Conservation (phyloP, 2,113 vertebrate genomes). For the Argyrosomus japonicus region DNA sequence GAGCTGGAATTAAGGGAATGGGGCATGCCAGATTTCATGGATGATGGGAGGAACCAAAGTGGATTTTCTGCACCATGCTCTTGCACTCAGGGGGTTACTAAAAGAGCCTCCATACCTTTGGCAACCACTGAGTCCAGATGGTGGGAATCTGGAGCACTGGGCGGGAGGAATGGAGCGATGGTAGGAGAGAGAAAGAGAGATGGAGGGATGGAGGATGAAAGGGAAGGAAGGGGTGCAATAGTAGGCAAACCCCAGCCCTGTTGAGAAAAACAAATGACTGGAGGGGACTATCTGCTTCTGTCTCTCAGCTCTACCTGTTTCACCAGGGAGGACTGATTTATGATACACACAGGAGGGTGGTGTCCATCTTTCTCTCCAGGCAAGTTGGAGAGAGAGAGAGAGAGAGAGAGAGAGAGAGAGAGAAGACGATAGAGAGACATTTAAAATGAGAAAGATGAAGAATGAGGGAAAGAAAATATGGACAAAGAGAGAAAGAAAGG, state of each 20-base stretch:
- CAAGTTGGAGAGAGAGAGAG: background rate
- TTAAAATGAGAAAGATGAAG: slow-evolving; percentile 35
- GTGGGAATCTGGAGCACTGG: slow-evolving; percentile 79
- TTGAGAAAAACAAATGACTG: slow-evolving; percentile 73
- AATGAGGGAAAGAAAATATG: slow-evolving; percentile 20
- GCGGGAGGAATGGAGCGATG: slow-evolving; percentile 52
- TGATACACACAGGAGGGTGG: slow-evolving; percentile 9
- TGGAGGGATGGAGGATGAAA: slow-evolving; percentile 64
- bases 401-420: background rate
- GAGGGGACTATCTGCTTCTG: slow-evolving; percentile 53
- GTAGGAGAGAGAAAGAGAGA: slow-evolving; percentile 18
- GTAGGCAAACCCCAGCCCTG: slow-evolving; percentile 51
- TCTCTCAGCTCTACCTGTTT: slow-evolving; percentile 51
- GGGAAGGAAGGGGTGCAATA: slow-evolving; percentile 57
- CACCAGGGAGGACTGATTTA: slow-evolving; percentile 59
- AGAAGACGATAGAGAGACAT: background rate
- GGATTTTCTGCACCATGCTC: slow-evolving; percentile 76
- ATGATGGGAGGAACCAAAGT: slow-evolving; percentile 73
- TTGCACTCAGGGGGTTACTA: slow-evolving; percentile 66
- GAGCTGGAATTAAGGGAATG: slow-evolving; percentile 45
- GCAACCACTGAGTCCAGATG: slow-evolving; percentile 81
- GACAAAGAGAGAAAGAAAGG: slow-evolving; percentile 1
- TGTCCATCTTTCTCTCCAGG: slow-evolving; percentile 21
- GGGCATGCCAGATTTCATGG: slow-evolving; percentile 67
- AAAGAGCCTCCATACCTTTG: slow-evolving; percentile 80